Evolutionary conservation across 2,888 invertebrate genomes (phyloP), one percentile per base, ranked within the genome.

Genomic region (Eupithecia dodoneata): DNA sequence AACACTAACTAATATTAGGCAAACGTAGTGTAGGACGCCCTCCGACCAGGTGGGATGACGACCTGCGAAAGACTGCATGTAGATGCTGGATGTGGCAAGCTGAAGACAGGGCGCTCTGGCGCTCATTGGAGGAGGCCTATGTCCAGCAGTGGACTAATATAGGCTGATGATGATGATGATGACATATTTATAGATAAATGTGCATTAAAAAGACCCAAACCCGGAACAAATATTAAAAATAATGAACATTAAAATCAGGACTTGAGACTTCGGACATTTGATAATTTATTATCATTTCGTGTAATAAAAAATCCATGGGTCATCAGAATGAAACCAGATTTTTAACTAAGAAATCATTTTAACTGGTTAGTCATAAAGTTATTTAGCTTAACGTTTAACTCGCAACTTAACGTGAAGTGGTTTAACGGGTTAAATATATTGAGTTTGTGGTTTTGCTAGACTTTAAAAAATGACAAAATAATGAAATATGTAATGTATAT

Each of bases 261-360:
- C 30, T 59, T 18, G 10, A 63, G 55, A 9, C n/a, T n/a, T n/a
- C 9, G n/a, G 59, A 59, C 59, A 0, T 59, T 55, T 6, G 63
- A 12, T 67, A 71, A 74, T 71, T 76, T 76, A 76, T 74, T 18
- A 49, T 12, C 15, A 70, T 59, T 63, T 49, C 18, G 44, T 47
- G 44, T 69, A 63, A 71, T 74, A 77, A 69, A 73, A 59, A 73
- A 63, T 45, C 41, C 63, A 65, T 67, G 67, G 41, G 49, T 45
- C 63, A 45, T 72, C 30, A 72, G 42, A 65, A 66, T 45, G n/a
- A 78, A 75, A 66, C 41, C 47, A 42, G 59, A 78, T 73, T 75
- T 73, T 67, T 30, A 63, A 75, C 75, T 55, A 10, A 73, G 59
- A 73, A 78, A 10, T 75, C 55, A 75, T 75, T 71, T 78, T 77